Conservation (phyloP, 2,113 vertebrate species). For the Pteruthius melanotis region DNA sequence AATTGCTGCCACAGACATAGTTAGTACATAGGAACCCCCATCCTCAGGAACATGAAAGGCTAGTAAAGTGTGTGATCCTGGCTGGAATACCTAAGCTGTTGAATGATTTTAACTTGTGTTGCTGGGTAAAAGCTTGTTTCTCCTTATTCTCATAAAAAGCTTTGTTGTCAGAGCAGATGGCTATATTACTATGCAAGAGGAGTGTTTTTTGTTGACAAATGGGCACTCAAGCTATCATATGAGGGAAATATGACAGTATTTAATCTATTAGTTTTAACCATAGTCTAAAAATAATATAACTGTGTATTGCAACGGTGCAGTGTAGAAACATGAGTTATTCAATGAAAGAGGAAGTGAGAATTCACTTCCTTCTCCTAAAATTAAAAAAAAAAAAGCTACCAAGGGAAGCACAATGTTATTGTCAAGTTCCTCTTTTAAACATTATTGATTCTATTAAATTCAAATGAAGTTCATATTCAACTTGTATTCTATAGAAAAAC, state of each 20-base stretch:
- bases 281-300: constrained; percentile 8
- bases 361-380: background rate
- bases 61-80: background rate
- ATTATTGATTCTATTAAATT: background rate
- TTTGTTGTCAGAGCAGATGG: background rate
- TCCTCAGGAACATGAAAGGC: background rate
- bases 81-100: background rate
- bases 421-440: background rate
- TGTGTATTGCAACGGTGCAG: background rate
- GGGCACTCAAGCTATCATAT: background rate
- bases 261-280: background rate
- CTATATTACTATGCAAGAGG: background rate
- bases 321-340: background rate
- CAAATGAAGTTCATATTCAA: background rate
- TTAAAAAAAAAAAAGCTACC: background rate
- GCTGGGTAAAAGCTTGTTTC: background rate
- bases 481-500: background rate
- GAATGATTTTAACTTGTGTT: background rate
- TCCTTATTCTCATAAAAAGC: background rate
- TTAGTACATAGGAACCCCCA: background rate
- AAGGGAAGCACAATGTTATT: background rate
- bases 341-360: background rate
- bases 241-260: background rate
- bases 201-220: background rate
- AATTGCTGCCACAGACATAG: background rate